Percentiles rank a stretch among this genome's conserved stretches.
Conservation (phyloP, 1,140 invertebrate genomes). For the Oryzaephilus surinamensis region DNA sequence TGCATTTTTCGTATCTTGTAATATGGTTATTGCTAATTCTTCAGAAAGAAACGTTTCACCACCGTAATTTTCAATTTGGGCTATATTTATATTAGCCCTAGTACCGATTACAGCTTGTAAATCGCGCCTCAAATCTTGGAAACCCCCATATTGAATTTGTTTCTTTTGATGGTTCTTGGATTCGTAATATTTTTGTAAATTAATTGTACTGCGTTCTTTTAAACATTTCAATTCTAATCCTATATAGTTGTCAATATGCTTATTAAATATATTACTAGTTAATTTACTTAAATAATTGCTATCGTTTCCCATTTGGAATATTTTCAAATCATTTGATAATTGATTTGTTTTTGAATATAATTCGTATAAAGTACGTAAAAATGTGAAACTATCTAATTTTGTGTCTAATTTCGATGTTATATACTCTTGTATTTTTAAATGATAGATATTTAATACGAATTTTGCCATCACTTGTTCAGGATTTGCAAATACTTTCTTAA, state of each 20-base stretch:
- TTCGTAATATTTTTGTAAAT: slow-evolving; percentile 82
- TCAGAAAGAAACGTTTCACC: slow-evolving; percentile 97
- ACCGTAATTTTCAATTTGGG: slow-evolving; percentile 88
- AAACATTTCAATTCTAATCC: slow-evolving; percentile 68
- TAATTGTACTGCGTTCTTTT: slow-evolving; percentile 57
- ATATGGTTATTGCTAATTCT: slow-evolving; percentile 85
- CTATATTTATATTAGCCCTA: slow-evolving; percentile 85
- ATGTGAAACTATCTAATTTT: slow-evolving; percentile 72
- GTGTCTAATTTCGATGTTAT: slow-evolving; percentile 69
- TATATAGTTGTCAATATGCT: slow-evolving; percentile 40
- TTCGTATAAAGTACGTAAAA: slow-evolving; percentile 79
- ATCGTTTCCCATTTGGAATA: slow-evolving; percentile 72
- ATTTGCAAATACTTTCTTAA: slow-evolving; percentile 88
- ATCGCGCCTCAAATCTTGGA: slow-evolving; percentile 86
- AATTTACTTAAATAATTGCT: slow-evolving; percentile 69
- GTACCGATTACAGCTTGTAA: slow-evolving; percentile 87
- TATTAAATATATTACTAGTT: slow-evolving; percentile 73
- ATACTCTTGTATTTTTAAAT: slow-evolving; percentile 81
- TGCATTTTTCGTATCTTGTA: slow-evolving; percentile 86
- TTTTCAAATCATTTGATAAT: slow-evolving; percentile 58
- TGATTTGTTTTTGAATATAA: slow-evolving; percentile 75
- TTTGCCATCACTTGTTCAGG: slow-evolving; percentile 97
- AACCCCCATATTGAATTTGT: slow-evolving; percentile 54
- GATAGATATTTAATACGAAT: slow-evolving; percentile 94
- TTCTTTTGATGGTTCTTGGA: slow-evolving; percentile 93